Conservation (phyloP, 2,888 invertebrate species). For the Spicauda simplicius region DNA sequence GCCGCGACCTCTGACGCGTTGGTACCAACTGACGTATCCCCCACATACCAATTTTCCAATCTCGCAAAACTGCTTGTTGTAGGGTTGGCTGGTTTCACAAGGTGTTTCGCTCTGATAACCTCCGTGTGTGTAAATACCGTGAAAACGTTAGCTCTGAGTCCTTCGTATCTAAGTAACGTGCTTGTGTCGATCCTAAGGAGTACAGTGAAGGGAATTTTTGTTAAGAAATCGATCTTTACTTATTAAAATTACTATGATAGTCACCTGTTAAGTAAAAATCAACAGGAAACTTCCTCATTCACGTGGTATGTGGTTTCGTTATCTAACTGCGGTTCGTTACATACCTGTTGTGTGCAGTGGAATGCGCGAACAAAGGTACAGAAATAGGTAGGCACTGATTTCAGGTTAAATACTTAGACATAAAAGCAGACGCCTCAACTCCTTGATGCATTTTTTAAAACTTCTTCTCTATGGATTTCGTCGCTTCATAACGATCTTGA, state of each 20-base stretch:
- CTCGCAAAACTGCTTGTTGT: conserved; percentile 18
- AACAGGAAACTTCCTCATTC: conserved; percentile 23
- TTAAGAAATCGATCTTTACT: conserved; percentile 12
- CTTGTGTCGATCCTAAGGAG: conserved; percentile 5
- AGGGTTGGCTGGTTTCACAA: conserved; percentile 34
- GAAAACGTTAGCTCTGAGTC: conserved; percentile 15
- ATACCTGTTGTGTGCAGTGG: conserved; percentile 6
- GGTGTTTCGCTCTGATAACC: conserved; percentile 31
- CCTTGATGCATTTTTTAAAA: no score
- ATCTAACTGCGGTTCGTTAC: conserved; percentile 22
- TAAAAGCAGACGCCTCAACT: no score
- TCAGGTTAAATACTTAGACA: no score
- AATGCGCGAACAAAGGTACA: conserved; percentile 15
- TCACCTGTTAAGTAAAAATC: not conserved
- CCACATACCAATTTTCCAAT: conserved; percentile 29
- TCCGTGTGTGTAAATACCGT: conserved; percentile 27
- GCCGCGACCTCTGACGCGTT: conserved; percentile 74
- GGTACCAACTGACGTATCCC: conserved; percentile 63
- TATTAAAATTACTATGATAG: not conserved
- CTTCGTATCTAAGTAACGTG: conserved; percentile 16
- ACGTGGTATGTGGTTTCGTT: conserved; percentile 24
- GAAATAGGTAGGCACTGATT: not conserved
- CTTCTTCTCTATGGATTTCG: no score
- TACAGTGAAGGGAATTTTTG: conserved; percentile 14
- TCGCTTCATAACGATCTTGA: no score